These are phyloP conservation scores for Diarsia brunnea DNA, from an alignment of 2,888 invertebrate genomes.

Conservation along the genomic window DNA sequence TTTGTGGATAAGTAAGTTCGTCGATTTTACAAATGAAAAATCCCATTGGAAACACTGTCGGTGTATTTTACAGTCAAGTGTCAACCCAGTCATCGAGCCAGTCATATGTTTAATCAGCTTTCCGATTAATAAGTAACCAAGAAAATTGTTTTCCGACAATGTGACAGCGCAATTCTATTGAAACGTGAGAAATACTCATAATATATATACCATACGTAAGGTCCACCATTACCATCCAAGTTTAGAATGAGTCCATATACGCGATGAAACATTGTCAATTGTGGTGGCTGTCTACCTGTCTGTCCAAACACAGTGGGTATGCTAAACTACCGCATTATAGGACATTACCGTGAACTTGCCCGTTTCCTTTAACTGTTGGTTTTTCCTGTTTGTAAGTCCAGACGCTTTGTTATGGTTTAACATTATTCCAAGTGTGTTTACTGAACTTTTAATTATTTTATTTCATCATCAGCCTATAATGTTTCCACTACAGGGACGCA, in stretches of 20 bases:
- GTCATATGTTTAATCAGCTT: neutral
- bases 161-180: slow-evolving; percentile 41
- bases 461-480: no score
- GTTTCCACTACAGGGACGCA: no score
- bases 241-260: slow-evolving; percentile 63
- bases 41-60: neutral
- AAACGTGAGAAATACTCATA: slow-evolving; percentile 37
- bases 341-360: slow-evolving; percentile 48
- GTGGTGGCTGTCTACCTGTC: slow-evolving; percentile 67
- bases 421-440: slow-evolving; percentile 6
- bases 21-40: neutral
- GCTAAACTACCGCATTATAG: slow-evolving; percentile 64
- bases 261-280: slow-evolving; percentile 53
- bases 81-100: neutral
- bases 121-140: slow-evolving; percentile 1
- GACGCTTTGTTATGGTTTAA: slow-evolving; percentile 25
- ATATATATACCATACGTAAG: slow-evolving; percentile 32
- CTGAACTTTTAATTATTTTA: slow-evolving; percentile 4
- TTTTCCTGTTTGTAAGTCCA: slow-evolving; percentile 63
- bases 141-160: slow-evolving; percentile 26
- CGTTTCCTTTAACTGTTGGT: slow-evolving; percentile 49
- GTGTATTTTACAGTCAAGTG: neutral
- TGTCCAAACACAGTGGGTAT: slow-evolving; percentile 67
- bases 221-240: slow-evolving; percentile 61
- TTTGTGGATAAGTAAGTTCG: neutral